Conservation (phyloP, 1,140 invertebrate species). For the Scylla paramamosain region DNA sequence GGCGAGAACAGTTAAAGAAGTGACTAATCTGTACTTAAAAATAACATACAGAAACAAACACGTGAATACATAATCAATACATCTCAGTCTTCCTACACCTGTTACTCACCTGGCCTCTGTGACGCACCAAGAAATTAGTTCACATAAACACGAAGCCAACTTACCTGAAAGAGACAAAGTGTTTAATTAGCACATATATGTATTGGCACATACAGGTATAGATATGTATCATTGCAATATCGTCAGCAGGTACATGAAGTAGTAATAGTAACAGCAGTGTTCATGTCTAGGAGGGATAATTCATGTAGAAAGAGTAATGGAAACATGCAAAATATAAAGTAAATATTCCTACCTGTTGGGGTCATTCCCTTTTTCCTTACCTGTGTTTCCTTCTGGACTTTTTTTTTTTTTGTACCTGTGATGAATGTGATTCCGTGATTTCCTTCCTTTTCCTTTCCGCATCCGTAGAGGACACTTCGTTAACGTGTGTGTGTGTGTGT, state of each 20-base stretch:
- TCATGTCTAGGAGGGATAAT: not conserved
- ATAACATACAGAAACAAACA: too few species aligned
- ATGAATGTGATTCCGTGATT: not conserved
- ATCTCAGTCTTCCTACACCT: not conserved
- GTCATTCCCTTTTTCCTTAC: not conserved
- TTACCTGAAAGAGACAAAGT: conserved; percentile 15
- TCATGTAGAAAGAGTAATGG: not conserved
- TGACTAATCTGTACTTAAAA: too few species aligned
- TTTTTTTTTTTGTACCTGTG: not conserved
- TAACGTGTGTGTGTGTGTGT: not conserved
- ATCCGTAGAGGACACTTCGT: not conserved
- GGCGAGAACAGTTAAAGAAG: too few species aligned
- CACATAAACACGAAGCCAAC: conserved; percentile 10
- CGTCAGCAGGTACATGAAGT: not conserved
- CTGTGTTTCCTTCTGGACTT: not conserved
- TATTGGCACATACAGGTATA: not conserved
- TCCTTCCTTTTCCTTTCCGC: too few species aligned
- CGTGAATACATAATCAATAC: not conserved
- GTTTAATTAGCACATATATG: not conserved
- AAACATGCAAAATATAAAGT: not conserved
- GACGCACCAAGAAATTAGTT: not conserved
- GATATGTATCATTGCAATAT: not conserved
- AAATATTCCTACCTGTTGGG: not conserved
- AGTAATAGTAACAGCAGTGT: not conserved
- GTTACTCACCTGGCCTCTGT: not conserved